These are phyloP conservation scores for Heliopora coerulea DNA, from an alignment of 92 coral and sea anemone species.

Conservation along the genomic window DNA sequence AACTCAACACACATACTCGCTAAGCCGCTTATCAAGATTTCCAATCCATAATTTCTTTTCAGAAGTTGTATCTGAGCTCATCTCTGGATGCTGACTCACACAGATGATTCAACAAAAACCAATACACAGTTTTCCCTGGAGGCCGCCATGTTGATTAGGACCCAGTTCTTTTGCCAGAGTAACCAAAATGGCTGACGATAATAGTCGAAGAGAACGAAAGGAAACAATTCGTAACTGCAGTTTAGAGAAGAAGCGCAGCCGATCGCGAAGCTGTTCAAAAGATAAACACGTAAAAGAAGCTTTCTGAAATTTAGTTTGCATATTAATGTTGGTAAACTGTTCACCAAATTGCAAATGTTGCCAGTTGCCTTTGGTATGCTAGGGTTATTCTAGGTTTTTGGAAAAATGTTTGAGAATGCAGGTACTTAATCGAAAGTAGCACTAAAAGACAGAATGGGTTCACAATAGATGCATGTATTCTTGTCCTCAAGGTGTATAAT, in stretches of 20 bases:
- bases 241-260: constrained; percentile 20
- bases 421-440: too few species aligned
- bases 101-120: neutral
- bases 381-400: too few species aligned
- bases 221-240: constrained; percentile 19
- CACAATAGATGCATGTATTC: too few species aligned
- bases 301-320: too few species aligned
- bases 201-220: constrained; percentile 23
- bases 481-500: too few species aligned
- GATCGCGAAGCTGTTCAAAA: constrained; percentile 16
- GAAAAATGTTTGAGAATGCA: too few species aligned
- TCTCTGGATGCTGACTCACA: neutral
- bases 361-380: too few species aligned
- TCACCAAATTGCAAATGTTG: too few species aligned
- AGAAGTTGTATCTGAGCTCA: constrained; percentile 33
- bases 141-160: constrained; percentile 56
- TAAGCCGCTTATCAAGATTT: constrained; percentile 85
- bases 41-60: constrained; percentile 88
- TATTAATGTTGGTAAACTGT: too few species aligned
- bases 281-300: constrained; percentile 1
- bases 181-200: constrained; percentile 77
- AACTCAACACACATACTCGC: constrained; percentile 67
- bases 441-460: too few species aligned
- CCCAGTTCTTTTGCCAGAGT: constrained; percentile 27
- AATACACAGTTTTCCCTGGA: constrained; percentile 16